Base-by-base conservation (phyloP, 2,797 vertebrate genomes). In the Rhinoraja longicauda region DNA sequence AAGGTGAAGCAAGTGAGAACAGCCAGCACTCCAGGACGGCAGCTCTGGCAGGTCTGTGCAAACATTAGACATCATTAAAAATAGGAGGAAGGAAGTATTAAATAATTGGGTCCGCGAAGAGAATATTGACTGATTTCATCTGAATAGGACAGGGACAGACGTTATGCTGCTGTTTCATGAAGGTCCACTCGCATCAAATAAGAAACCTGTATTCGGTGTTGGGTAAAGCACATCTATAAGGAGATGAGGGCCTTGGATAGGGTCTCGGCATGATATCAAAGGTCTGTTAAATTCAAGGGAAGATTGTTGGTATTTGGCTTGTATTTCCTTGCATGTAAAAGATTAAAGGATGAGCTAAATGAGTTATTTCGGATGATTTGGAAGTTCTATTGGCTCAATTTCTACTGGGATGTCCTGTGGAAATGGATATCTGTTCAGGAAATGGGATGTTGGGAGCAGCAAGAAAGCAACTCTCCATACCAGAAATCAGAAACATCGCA, bases 1-100 rank as follows among this genome's bases (percentile, higher is more conserved):
- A 67, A 6, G 24, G 29, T 57, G 0, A 93, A 7, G 93, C 90
- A 96, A 93, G 72, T 94, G 95, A 1, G 0, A 0, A 0, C 94
- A 95, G 75, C 78, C 95, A 92, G 93, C 8, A 0, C 29, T 32
- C 19, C 21, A 13, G 1, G 1, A 57, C 24, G 57, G 79, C 79
- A 9, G 79, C 21, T 26, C 9, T 67, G 84, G 19, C 45, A 57
- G 79, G 45, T 57, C n/a, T 67, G 84, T 64, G 15, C n/a, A 67
- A 32, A 84, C 81, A 59, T 59, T 32, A 39, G 93, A 81, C 93
- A 32, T 67, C n/a, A 32, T 8, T 29, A 59, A n/a, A 77, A 59
- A 59, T 9, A 15, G 26, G 81, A 12, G 24, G 10, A 59, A 26
- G 21, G 59, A 17, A 19, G 2, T 4, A 62, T 19, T 7, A 62